Evolutionary conservation across 2,113 vertebrate genomes (phyloP).

Genomic region (Epinephelus fuscoguttatus): DNA sequence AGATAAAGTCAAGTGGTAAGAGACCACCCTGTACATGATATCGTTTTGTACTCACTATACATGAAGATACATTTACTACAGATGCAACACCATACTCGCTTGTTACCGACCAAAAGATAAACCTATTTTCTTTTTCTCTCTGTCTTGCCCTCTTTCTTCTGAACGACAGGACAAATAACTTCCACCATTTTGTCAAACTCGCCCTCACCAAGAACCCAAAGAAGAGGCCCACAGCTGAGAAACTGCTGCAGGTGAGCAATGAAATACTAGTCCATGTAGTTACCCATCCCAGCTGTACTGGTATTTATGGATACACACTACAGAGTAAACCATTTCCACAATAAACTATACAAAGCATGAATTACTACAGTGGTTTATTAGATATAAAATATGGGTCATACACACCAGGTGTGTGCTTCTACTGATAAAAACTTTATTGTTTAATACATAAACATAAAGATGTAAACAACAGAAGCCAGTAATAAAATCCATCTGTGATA

Average conservation of each 20-base stretch:
- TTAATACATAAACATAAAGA: not conserved
- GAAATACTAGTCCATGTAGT: not conserved
- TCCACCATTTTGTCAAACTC: conserved; percentile 99
- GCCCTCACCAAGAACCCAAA: conserved; percentile 98
- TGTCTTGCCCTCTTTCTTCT: not conserved
- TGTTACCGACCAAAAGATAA: not conserved
- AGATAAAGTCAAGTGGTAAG: conserved; percentile 98
- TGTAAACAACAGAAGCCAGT: not conserved
- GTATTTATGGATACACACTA: not conserved
- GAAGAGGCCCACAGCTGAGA: conserved; percentile 96
- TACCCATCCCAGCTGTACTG: not conserved
- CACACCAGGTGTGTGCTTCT: not conserved
- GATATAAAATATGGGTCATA: not conserved
- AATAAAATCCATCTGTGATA: not conserved
- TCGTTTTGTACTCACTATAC: not conserved
- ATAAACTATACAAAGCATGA: not conserved
- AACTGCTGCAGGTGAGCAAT: conserved; percentile 91
- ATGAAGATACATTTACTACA: too few relatives aligned
- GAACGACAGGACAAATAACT: conserved; percentile 93
- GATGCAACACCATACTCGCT: too few relatives aligned
- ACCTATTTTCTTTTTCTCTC: not conserved
- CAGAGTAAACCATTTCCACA: not conserved
- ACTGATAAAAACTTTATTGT: not conserved
- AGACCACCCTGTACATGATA: fast-evolving
- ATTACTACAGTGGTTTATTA: not conserved